phyloP scores from a whole-genome alignment of 2,888 invertebrate species.

The Scaeva pyrastri region DNA sequence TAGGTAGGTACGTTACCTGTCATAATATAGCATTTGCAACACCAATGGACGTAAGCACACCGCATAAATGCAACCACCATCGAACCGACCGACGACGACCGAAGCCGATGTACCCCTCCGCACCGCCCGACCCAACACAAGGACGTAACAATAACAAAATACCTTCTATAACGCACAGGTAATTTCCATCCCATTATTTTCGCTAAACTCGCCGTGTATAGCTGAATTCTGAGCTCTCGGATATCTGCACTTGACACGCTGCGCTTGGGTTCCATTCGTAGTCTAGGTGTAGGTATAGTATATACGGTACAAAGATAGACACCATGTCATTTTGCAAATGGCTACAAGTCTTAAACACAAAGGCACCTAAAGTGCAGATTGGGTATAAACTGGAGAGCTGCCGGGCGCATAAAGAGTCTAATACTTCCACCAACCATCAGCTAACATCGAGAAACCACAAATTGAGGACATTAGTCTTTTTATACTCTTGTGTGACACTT shows the following conservation, averaged over 20 bases:
- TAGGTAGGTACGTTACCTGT: conserved; percentile 5
- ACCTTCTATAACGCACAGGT: conserved; percentile 48
- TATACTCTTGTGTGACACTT: conserved; percentile 25
- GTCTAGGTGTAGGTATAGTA: too few relatives aligned
- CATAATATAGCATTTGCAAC: conserved; percentile 26
- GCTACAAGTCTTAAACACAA: conserved; percentile 37
- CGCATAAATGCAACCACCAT: conserved; percentile 8
- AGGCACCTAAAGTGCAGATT: conserved; percentile 47
- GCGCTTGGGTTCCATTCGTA: conserved; percentile 41
- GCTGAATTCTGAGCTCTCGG: conserved; percentile 28
- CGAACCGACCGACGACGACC: too few relatives aligned
- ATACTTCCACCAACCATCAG: neutral
- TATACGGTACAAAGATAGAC: neutral
- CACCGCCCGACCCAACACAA: neutral
- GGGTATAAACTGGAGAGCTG: conserved; percentile 42
- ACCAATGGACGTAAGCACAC: conserved; percentile 37
- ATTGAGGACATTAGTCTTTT: conserved; percentile 64
- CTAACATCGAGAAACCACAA: conserved; percentile 33
- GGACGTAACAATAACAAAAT: conserved; percentile 10
- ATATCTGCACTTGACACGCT: conserved; percentile 72
- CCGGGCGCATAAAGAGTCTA: neutral
- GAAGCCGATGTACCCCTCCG: too few relatives aligned
- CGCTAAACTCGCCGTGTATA: neutral
- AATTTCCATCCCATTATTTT: conserved; percentile 52
- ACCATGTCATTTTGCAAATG: conserved; percentile 27